Evolutionary conservation across 2,888 invertebrate genomes (phyloP), one percentile per base, ranked within the genome.

Genomic region (Archips xylosteana): DNA sequence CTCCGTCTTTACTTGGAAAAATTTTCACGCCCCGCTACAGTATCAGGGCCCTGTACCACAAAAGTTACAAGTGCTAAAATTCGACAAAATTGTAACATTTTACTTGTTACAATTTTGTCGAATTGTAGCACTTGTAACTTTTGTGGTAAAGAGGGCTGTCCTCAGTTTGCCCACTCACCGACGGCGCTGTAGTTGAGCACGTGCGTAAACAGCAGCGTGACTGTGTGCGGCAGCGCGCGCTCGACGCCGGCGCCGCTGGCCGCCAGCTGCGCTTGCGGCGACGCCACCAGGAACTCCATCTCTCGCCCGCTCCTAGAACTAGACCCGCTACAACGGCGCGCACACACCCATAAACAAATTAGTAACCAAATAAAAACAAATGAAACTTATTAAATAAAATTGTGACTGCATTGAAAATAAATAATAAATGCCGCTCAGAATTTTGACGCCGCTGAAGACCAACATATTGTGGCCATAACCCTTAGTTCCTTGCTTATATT

Each of bases 271-370:
- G 89, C 82, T 77, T 94, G 94, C 75, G 95, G 95, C 0, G 97
- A 96, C 72, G 96, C 95, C 69, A 96, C 91, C 80, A 95, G 95
- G 87, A 96, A 96, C 85, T 96, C 96, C 81, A 96, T 89, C 83
- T 96, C 96, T n/a, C 95, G 95, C 0, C 96, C 96, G 80, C 95
- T 95, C 84, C 96, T 96, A 85, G 79, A 88, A 89, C 80, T 84
- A 76, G 87, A 85, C 76, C 79, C 74, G 85, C 87, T 90, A 87
- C 82, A 85, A 81, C 82, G 78, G 76, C 79, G 79, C 76, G 77
- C 77, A 76, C 75, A 73, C 59, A 63, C 61, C 49, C 32, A 42
- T 66, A 77, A 72, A 62, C 10, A 8, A 68, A 57, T 57, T 51
- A 75, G 77, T 70, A 70, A 61, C 10, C 51, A 79, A 78, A 72